Evolutionary conservation across 2,113 vertebrate genomes (phyloP).

Genomic region (Malurus melanocephalus): DNA sequence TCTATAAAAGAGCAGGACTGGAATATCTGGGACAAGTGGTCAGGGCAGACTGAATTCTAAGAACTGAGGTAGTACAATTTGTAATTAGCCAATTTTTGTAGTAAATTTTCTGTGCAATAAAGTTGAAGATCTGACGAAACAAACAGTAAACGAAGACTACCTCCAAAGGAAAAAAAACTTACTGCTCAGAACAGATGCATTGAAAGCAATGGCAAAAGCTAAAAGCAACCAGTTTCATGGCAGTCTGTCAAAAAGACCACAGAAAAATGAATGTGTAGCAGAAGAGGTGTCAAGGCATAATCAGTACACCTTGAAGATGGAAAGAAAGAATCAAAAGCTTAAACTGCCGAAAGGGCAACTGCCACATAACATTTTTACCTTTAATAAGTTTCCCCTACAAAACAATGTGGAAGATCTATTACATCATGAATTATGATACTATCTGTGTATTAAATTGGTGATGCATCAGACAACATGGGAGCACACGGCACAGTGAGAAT

Average conservation of each 20-base stretch:
- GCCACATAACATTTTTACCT: conserved; percentile 23
- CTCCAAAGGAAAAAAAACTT: conserved; percentile 1
- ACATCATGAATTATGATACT: conserved; percentile 7
- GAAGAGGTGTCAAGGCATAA: conserved; percentile 1
- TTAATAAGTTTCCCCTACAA: conserved; percentile 16
- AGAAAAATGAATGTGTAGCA: neutral
- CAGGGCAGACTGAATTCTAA: neutral
- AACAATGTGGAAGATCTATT: neutral
- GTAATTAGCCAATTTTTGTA: neutral
- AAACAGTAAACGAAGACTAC: neutral
- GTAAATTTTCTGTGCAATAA: neutral
- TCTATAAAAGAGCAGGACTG: neutral
- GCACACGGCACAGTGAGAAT: conserved; percentile 3
- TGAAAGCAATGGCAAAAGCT: neutral
- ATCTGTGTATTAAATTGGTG: neutral
- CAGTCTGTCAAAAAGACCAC: neutral
- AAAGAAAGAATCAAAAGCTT: conserved; percentile 36
- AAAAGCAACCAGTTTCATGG: neutral
- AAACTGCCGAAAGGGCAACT: conserved; percentile 22
- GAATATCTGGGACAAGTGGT: neutral
- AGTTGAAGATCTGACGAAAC: neutral
- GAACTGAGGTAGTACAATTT: neutral
- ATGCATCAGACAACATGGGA: conserved; percentile 14
- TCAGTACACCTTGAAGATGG: conserved; percentile 9
- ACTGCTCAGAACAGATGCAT: neutral